These are phyloP conservation scores for Yponomeuta plumbellus DNA, from an alignment of 2,888 invertebrate species.

Conservation along the genomic window DNA sequence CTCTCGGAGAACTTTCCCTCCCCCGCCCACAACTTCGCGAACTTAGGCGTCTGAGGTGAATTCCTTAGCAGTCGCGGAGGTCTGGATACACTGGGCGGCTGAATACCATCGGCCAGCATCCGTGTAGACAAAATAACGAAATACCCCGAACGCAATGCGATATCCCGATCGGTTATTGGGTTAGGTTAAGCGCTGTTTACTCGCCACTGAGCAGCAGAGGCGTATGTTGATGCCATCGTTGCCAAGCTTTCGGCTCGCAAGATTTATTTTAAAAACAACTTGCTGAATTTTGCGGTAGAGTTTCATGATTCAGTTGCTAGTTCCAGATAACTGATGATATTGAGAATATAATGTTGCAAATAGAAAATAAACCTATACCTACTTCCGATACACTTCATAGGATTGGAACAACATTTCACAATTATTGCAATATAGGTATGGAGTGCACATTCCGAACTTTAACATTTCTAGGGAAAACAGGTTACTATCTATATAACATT, in stretches of 20 bases:
- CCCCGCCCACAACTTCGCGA: constrained; percentile 25
- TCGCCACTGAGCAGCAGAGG: constrained; percentile 53
- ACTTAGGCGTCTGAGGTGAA: background rate
- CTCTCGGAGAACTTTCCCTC: constrained; percentile 39
- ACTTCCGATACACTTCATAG: too few relatives aligned
- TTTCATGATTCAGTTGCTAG: background rate
- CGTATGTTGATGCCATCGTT: constrained; percentile 64
- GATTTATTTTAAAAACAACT: constrained; percentile 36
- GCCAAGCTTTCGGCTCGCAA: constrained; percentile 42
- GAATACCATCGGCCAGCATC: constrained; percentile 65
- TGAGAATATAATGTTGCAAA: background rate
- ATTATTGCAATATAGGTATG: too few relatives aligned
- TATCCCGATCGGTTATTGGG: constrained; percentile 68
- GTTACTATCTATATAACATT: too few relatives aligned
- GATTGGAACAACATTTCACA: too few relatives aligned
- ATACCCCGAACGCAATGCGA: constrained; percentile 73
- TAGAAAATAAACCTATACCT: too few relatives aligned
- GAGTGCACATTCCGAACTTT: too few relatives aligned
- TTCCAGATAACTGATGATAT: background rate
- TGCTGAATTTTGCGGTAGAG: constrained; percentile 20
- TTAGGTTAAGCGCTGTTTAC: constrained; percentile 73
- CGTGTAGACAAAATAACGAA: constrained; percentile 75
- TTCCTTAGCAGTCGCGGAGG: constrained; percentile 21
- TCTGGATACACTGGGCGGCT: constrained; percentile 43
- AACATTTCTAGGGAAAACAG: too few relatives aligned